Evolutionary conservation across 2,888 invertebrate species (phyloP).

Genomic region (Hofmannophila pseudospretella): DNA sequence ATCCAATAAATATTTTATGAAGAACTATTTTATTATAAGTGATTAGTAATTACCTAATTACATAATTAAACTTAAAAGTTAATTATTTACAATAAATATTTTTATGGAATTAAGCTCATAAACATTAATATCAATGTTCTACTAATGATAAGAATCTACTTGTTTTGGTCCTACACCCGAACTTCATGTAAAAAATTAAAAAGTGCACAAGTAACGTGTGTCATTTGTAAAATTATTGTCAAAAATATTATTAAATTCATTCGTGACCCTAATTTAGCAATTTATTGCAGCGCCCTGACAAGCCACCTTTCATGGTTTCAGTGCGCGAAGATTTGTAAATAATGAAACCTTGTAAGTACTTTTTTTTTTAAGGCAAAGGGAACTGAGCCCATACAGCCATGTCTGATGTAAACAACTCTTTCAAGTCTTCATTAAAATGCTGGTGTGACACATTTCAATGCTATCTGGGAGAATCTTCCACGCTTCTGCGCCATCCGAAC

Average conservation of each 20-base stretch:
- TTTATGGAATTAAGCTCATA: slow-evolving; percentile 28
- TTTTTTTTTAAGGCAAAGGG: too few relatives aligned
- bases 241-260: slow-evolving; percentile 5
- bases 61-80: too few relatives aligned
- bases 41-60: too few relatives aligned
- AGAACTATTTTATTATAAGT: too few relatives aligned
- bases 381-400: too few relatives aligned
- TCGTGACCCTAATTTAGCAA: background rate
- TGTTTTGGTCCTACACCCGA: slow-evolving; percentile 38
- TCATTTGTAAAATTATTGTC: slow-evolving; percentile 16
- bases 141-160: slow-evolving; percentile 20
- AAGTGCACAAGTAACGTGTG: slow-evolving; percentile 28
- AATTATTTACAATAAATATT: slow-evolving; percentile 18
- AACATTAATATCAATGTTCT: slow-evolving; percentile 16
- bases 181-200: slow-evolving; percentile 15
- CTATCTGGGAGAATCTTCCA: too few relatives aligned
- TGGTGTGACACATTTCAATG: too few relatives aligned
- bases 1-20: too few relatives aligned
- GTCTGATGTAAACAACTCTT: too few relatives aligned
- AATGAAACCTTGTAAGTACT: background rate
- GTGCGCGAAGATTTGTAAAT: background rate
- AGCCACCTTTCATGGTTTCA: too few relatives aligned
- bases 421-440: too few relatives aligned
- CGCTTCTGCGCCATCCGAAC: too few relatives aligned
- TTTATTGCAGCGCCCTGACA: background rate